Evolutionary conservation across 2,113 vertebrate species (phyloP).

Genomic region (Cervus canadensis): DNA sequence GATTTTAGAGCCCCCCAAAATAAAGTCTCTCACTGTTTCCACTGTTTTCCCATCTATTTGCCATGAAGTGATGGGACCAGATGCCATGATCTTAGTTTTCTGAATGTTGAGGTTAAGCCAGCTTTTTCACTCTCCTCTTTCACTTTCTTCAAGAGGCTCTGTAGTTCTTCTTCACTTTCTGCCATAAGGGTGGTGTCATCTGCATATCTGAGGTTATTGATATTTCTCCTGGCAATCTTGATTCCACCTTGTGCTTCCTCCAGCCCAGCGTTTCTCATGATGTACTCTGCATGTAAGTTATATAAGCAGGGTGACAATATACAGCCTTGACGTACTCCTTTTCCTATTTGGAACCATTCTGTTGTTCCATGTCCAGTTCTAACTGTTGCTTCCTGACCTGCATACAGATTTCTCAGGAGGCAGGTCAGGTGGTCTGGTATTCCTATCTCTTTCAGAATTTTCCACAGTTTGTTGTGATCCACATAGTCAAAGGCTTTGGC

Average conservation of each 20-base stretch:
- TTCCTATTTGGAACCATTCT: not conserved
- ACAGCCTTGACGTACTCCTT: not conserved
- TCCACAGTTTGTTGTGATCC: not conserved
- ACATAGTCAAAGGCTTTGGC: not conserved
- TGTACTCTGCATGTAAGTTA: not conserved
- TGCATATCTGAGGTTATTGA: not conserved
- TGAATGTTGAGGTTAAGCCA: not conserved
- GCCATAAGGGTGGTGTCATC: not conserved
- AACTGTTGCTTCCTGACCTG: not conserved
- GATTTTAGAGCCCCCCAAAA: not conserved
- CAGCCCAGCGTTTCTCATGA: rapidly evolving
- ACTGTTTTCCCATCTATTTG: not conserved
- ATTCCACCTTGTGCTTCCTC: not conserved
- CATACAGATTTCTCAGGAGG: not conserved
- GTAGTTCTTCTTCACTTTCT: not conserved
- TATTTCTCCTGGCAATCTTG: not conserved
- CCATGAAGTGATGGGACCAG: not conserved
- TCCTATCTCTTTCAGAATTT: not conserved
- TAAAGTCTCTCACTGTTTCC: not conserved
- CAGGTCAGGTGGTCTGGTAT: not conserved
- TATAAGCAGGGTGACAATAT: not conserved
- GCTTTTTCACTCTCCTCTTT: not conserved
- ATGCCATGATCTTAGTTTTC: not conserved
- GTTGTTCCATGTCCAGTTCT: not conserved
- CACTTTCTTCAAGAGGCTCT: not conserved